Conservation (phyloP, 2,888 invertebrate species). For the Hanleya hanleyi region DNA sequence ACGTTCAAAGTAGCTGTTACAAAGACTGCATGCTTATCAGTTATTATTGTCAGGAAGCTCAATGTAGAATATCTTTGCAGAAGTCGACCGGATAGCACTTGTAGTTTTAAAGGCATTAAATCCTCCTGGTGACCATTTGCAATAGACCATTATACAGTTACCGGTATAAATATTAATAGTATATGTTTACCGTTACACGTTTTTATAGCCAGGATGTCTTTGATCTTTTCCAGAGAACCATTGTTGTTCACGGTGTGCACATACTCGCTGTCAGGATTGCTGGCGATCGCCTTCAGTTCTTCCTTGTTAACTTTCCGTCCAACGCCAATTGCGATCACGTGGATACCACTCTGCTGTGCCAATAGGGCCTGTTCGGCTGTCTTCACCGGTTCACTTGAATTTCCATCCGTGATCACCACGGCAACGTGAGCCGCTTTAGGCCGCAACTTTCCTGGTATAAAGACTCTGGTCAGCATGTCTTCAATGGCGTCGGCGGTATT, state of each 20-base stretch:
- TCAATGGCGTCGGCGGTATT: conserved; percentile 40
- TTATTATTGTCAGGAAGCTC: too few species aligned
- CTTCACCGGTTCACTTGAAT: conserved; percentile 45
- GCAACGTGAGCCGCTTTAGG: conserved; percentile 49
- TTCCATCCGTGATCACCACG: conserved; percentile 67
- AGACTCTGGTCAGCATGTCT: conserved; percentile 43
- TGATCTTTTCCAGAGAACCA: conserved; percentile 43
- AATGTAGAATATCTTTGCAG: too few species aligned
- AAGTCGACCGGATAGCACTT: too few species aligned
- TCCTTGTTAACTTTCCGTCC: conserved; percentile 42
- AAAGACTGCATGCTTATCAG: too few species aligned
- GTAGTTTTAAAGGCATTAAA: too few species aligned
- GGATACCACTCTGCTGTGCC: conserved; percentile 46
- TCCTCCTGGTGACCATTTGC: too few species aligned
- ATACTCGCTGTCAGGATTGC: conserved; percentile 43
- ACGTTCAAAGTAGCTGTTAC: too few species aligned
- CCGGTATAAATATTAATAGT: too few species aligned
- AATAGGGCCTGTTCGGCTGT: conserved; percentile 48
- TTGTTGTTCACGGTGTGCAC: conserved; percentile 50
- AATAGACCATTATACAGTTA: too few species aligned
- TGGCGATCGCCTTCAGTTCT: conserved; percentile 53
- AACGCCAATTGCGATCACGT: conserved; percentile 59
- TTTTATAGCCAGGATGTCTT: conserved; percentile 44
- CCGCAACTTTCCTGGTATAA: conserved; percentile 32
- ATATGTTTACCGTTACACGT: conserved; percentile 57